Conservation (phyloP, 2,113 vertebrate genomes). For the Columbina picui region DNA sequence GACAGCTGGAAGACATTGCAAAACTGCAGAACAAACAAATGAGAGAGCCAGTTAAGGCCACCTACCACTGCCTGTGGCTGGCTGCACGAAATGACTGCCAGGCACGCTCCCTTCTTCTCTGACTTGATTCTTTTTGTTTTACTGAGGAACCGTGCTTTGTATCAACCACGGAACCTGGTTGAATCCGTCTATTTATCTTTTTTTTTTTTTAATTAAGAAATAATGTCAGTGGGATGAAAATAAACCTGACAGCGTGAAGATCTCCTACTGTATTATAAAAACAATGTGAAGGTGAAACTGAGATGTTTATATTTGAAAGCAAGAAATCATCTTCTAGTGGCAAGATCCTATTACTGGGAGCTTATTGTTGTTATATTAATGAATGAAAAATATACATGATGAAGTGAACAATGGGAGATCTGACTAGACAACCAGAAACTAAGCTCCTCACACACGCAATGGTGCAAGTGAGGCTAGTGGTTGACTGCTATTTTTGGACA, state of each 20-base stretch:
- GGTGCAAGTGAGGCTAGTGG: conserved; percentile 28
- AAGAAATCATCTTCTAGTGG: conserved; percentile 42
- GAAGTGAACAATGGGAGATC: conserved; percentile 19
- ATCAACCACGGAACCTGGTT: conserved; percentile 44
- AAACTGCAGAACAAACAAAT: conserved; percentile 50
- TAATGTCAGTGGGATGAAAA: conserved; percentile 63
- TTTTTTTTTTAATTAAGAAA: conserved; percentile 74
- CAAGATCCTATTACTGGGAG: conserved; percentile 16
- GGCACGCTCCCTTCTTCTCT: background rate
- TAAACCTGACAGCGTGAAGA: conserved; percentile 52
- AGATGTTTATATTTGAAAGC: conserved; percentile 46
- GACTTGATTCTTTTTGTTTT: conserved; percentile 11
- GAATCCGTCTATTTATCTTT: conserved; percentile 58
- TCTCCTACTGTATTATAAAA: conserved; percentile 19
- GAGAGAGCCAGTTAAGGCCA: background rate
- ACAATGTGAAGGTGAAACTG: conserved; percentile 23
- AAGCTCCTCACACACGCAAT: background rate
- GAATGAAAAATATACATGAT: conserved; percentile 27
- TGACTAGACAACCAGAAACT: conserved; percentile 13
- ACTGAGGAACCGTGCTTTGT: background rate
- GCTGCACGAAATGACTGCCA: background rate
- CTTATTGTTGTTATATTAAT: conserved; percentile 46
- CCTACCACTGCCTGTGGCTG: background rate
- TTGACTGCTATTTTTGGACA: conserved; percentile 40
- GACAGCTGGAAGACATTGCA: conserved; percentile 45